phyloP scores from a whole-genome alignment of 2,797 vertebrate genomes.

The Tangara arthus region DNA sequence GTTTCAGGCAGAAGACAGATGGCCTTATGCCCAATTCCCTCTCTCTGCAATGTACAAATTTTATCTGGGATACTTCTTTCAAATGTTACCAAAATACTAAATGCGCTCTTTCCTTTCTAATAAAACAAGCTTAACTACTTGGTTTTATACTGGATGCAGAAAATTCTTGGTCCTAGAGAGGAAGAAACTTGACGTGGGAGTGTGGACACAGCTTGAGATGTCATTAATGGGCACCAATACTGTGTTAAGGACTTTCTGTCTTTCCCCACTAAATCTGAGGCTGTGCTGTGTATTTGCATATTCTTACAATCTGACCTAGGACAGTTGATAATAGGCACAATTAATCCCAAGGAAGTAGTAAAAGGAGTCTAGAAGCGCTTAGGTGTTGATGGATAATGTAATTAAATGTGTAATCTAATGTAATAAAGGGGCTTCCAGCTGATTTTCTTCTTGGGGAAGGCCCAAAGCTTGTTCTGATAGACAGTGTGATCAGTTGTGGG shows the following conservation, averaged over 20 bases:
- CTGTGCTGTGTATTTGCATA: neutral
- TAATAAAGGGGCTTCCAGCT: neutral
- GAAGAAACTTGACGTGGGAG: neutral
- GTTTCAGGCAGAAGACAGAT: neutral
- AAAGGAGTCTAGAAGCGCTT: neutral
- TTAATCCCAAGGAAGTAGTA: neutral
- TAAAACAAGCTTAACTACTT: neutral
- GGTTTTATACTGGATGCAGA: neutral
- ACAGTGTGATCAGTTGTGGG: accelerated
- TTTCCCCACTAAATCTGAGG: neutral
- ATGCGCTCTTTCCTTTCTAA: neutral
- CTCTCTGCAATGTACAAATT: neutral
- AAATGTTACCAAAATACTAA: neutral
- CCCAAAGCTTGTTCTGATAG: neutral
- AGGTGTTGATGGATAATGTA: neutral
- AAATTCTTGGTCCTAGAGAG: neutral
- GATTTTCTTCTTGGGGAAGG: neutral
- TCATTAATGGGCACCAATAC: neutral
- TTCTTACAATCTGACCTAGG: neutral
- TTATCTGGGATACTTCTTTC: neutral
- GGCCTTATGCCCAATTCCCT: neutral
- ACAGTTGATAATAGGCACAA: neutral
- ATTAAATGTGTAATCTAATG: neutral
- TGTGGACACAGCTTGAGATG: neutral
- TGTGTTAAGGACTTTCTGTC: neutral